Conservation (phyloP, 1,140 invertebrate species). For the Drosophila teissieri region DNA sequence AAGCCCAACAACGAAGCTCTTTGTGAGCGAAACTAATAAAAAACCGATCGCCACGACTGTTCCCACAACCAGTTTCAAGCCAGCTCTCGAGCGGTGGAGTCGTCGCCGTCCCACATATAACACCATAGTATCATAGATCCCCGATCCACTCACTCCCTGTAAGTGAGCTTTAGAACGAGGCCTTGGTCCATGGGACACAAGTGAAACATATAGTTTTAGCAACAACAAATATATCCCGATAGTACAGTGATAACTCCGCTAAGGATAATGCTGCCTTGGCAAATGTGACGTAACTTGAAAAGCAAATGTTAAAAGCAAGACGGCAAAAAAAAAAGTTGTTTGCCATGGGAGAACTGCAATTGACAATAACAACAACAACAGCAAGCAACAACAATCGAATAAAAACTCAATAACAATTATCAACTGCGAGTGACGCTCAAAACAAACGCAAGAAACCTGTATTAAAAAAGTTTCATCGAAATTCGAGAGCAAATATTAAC, state of each 20-base stretch:
- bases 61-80: constrained; percentile 75
- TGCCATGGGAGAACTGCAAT: constrained; percentile 66
- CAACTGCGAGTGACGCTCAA: constrained; percentile 53
- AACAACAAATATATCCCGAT: not conserved
- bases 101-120: constrained; percentile 25
- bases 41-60: constrained; percentile 72
- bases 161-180: constrained; percentile 11
- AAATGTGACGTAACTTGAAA: constrained; percentile 33
- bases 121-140: not conserved
- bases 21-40: constrained; percentile 82
- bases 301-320: constrained; percentile 30
- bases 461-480: constrained; percentile 33
- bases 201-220: not conserved
- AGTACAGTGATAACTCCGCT: not conserved
- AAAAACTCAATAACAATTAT: constrained; percentile 72
- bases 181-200: not conserved
- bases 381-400: constrained; percentile 32
- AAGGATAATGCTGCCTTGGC: constrained; percentile 10
- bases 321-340: constrained; percentile 65
- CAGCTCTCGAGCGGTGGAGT: constrained; percentile 60
- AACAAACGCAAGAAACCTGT: constrained; percentile 50
- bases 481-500: constrained; percentile 36
- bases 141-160: constrained; percentile 16
- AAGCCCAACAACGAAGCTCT: constrained; percentile 67
- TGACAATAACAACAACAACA: constrained; percentile 44